Base-by-base conservation (phyloP, 2,888 invertebrate species). In the Auanema sp. region DNA sequence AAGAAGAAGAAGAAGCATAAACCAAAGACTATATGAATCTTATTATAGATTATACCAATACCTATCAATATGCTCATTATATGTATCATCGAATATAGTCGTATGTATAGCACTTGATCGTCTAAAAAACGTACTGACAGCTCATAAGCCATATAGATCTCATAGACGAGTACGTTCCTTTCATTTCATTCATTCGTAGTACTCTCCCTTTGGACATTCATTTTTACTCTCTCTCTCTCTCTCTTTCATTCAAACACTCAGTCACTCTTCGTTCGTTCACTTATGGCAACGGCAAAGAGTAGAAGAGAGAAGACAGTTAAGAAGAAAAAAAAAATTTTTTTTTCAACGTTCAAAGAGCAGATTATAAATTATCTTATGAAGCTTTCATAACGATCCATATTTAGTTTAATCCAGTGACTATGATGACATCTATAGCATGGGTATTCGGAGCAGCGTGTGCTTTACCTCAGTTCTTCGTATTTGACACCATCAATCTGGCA, bases 81-180 rank as follows among this genome's bases (percentile, higher is more conserved):
- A 83, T 65, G 64, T 78, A 52, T 76, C 76, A 14, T 81, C 83
- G 0, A 83, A 83, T 63, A 78, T 83, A 12, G 76, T 83, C 42
- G 76, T 81, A 54, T 81, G 79, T 61, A 81, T 83, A 24, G 80
- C 81, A 0, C 53, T 82, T 23, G 83, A 83, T 58, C 64, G 83
- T 23, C 68, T 83, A 16, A 53, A 76, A 21, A 83, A 81, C 41
- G 82, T 83, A 6, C 54, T 81, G 10, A 66, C 65, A 24, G 82
- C 82, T 3, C 72, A 69, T 42, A 70, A 76, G 52, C 61, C 57
- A 44, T 47, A 56, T 12, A 41, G 57, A 23, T 43, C 40, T 2
- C 57, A 62, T 33, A 56, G 58, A 58, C 44, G 53, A 44, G 63
- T 63, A 33, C 40, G 62, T 51, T 33, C 41, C 4, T 21, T 21